Evolutionary conservation across 2,888 invertebrate species (phyloP), one percentile per base, ranked within the genome.

Genomic region (Rotaria magnacalcarata): DNA sequence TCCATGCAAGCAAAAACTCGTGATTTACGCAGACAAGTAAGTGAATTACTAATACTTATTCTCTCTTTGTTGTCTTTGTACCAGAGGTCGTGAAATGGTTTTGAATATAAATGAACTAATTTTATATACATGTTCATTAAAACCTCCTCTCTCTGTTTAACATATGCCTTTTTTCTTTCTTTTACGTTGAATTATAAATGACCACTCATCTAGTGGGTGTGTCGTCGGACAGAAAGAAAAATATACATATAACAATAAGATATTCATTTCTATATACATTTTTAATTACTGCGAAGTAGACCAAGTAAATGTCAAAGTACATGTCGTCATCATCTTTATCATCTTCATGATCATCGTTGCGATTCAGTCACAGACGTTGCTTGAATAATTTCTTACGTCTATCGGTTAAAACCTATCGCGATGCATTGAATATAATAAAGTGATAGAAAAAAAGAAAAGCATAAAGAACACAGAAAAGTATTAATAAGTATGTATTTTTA

Each of bases 11-110:
- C 43, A 14, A 80, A 80, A 80, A 80, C 80, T 11, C 43, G 47
- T n/a, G 80, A 80, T 80, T 47, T 80, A 80, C 47, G 80, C n/a
- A 80, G 47, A 80, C 80, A 80, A 47, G 80, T 80, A 47, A n/a
- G 24, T 47, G 47, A 80, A n/a, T n/a, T 24, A 47, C 10, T 2
- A 67, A 7, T 67, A 27, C 1, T 67, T 8, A 14, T 67, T 24
- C 21, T 4, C 24, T 56, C 24, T 56, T 24, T 52, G 14, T 52
- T 52, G 16, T 52, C 16, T 16, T 14, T 7, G 47, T 47, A 7
- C 47, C 47, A 16, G 52, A 14, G 52, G 52, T 52, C 52, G 14
- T 52, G 16, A 52, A 52, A 52, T 14, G 0, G 16, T 16, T 3
- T 52, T 52, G 16, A 52, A 52, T 34, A 0, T 8, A 4, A 52